Evolutionary conservation across 2,888 invertebrate species (phyloP).

Genomic region (Philhelius pedissequus): DNA sequence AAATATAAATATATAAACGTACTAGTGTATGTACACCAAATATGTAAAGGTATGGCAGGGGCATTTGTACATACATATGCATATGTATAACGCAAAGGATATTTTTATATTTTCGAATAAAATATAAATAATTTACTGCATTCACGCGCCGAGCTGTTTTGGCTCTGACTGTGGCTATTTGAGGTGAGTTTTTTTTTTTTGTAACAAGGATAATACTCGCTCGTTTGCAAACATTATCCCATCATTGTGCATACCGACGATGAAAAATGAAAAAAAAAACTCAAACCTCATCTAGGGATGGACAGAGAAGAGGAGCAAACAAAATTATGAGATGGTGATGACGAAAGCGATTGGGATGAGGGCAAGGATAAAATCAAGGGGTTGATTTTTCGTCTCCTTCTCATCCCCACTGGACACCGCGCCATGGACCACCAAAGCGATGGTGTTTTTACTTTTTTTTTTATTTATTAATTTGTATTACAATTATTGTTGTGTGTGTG

Average conservation of each 20-base stretch:
- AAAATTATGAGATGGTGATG: slow-evolving; percentile 54
- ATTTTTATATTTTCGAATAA: slow-evolving; percentile 49
- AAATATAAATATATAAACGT: slow-evolving; percentile 23
- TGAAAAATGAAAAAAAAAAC: not conserved
- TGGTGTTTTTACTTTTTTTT: not conserved
- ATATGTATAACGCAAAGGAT: slow-evolving; percentile 9
- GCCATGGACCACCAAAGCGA: slow-evolving; percentile 36
- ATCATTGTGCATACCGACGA: slow-evolving; percentile 5
- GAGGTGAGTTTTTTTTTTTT: slow-evolving; percentile 20
- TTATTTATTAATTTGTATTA: slow-evolving; percentile 28
- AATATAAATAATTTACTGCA: slow-evolving; percentile 62
- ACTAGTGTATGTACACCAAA: not conserved
- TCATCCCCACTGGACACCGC: not conserved
- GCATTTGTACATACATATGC: too few relatives aligned
- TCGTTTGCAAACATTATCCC: slow-evolving; percentile 47
- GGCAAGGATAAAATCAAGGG: slow-evolving; percentile 33
- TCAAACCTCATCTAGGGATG: slow-evolving; percentile 32
- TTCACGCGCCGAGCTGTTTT: slow-evolving; percentile 33
- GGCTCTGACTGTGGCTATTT: not conserved
- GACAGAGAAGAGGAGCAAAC: slow-evolving; percentile 35
- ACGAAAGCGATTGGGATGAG: slow-evolving; percentile 58
- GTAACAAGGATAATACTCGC: slow-evolving; percentile 49
- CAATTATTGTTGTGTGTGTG: slow-evolving; percentile 28
- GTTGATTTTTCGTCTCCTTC: not conserved
- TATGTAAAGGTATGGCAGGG: too few relatives aligned